Evolutionary conservation across 1,140 invertebrate genomes (phyloP).

Genomic region (Drosophila nannoptera): DNA sequence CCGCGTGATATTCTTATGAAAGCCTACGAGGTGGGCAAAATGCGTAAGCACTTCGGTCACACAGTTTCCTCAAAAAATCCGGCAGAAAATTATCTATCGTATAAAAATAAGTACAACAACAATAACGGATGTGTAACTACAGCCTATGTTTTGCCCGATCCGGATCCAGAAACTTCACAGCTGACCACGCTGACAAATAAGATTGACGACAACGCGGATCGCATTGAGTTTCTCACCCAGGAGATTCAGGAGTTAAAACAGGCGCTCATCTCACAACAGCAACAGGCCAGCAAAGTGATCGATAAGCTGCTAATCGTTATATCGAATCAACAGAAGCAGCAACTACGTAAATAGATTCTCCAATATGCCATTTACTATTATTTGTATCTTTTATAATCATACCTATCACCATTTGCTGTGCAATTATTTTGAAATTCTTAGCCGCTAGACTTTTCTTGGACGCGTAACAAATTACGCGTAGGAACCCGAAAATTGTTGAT

Average conservation of each 20-base stretch:
- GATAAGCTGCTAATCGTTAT: constrained; percentile 78
- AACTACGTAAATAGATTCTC: constrained; percentile 69
- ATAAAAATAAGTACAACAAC: constrained; percentile 83
- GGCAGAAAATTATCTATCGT: constrained; percentile 81
- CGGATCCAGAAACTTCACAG: constrained; percentile 73
- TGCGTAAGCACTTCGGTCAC: constrained; percentile 84
- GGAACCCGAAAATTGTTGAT: constrained; percentile 64
- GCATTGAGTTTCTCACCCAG: constrained; percentile 82
- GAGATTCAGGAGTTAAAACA: constrained; percentile 84
- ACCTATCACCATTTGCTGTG: constrained; percentile 7
- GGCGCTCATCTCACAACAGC: constrained; percentile 79
- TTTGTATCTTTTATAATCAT: constrained; percentile 25
- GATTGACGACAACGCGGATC: constrained; percentile 83
- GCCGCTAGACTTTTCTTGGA: constrained; percentile 23
- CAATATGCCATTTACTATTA: constrained; percentile 52
- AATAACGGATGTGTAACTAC: constrained; percentile 81
- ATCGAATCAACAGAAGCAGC: constrained; percentile 77
- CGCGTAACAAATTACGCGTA: not conserved
- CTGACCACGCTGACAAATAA: constrained; percentile 82
- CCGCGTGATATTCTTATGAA: constrained; percentile 87
- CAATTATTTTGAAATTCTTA: constrained; percentile 38
- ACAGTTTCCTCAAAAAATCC: constrained; percentile 83
- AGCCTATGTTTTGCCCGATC: constrained; percentile 79
- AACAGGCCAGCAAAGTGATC: constrained; percentile 78
- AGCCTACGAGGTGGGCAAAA: constrained; percentile 87